A percentile compares a stretch with the other conserved stretches of the same genome.
phyloP scores from a whole-genome alignment of 2,113 vertebrate species.

The Penelope pileata region DNA sequence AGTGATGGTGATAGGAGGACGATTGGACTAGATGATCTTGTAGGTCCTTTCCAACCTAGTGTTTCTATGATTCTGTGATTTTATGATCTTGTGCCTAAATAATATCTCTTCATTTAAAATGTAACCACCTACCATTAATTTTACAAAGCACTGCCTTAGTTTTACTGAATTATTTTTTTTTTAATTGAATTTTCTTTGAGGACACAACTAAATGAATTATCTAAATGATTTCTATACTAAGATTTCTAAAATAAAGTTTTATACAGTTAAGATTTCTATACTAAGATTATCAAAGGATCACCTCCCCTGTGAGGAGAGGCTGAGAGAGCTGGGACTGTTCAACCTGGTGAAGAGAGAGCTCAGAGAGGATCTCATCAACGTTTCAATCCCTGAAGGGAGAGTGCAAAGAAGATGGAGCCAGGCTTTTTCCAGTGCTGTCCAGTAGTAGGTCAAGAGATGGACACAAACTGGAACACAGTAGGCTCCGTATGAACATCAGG shows the following conservation, averaged over 20 bases:
- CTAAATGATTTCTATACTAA: background rate
- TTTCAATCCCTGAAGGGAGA: background rate
- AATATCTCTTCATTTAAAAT: background rate
- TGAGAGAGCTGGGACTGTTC: background rate
- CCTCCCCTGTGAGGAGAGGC: background rate
- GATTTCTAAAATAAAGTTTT: no score
- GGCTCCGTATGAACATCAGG: background rate
- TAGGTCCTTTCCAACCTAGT: no score
- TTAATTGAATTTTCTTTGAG: background rate
- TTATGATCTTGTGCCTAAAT: background rate
- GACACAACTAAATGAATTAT: background rate
- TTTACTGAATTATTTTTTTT: background rate
- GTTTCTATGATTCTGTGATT: no score
- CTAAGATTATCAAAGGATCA: background rate
- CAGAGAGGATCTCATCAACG: background rate
- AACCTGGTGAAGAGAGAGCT: background rate
- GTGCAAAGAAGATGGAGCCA: background rate
- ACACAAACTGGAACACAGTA: background rate
- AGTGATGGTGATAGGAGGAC: no score
- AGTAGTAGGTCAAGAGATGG: background rate
- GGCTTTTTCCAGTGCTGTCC: background rate
- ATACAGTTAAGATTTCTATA: background rate
- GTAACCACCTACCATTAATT: background rate
- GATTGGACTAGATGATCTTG: no score
- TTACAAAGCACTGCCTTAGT: background rate